Percentiles rank a stretch among this genome's conserved stretches.
Evolutionary conservation across 1,140 invertebrate genomes (phyloP).

Genomic region (Diploscapter pachys): DNA sequence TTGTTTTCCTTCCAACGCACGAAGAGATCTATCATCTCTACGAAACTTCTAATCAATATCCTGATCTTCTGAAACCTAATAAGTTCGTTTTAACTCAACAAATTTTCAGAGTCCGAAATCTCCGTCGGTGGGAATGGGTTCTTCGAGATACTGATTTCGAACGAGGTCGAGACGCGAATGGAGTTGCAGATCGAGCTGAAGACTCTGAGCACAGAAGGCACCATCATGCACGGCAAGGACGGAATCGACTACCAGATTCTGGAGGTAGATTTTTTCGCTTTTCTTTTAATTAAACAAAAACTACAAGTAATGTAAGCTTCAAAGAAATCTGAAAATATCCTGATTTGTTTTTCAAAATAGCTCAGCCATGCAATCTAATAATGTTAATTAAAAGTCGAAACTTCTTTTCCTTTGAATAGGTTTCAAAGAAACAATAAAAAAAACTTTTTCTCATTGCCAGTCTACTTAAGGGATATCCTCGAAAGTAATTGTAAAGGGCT

Average conservation of each 20-base stretch:
- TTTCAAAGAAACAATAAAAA: too few relatives aligned
- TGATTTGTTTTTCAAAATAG: too few relatives aligned
- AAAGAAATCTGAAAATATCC: neutral
- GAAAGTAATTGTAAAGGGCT: neutral
- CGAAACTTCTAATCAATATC: too few relatives aligned
- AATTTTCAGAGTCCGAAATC: slow-evolving; percentile 65
- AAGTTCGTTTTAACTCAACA: neutral
- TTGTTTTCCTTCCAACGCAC: too few relatives aligned
- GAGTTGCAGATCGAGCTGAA: slow-evolving; percentile 75
- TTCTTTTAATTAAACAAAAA: neutral
- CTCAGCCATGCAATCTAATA: too few relatives aligned
- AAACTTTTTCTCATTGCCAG: too few relatives aligned
- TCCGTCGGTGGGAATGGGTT: slow-evolving; percentile 81
- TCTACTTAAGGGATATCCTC: too few relatives aligned
- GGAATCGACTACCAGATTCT: slow-evolving; percentile 82
- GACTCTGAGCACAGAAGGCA: slow-evolving; percentile 79
- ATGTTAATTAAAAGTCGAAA: too few relatives aligned
- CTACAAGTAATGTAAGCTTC: neutral
- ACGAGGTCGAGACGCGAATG: slow-evolving; percentile 74
- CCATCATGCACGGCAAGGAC: slow-evolving; percentile 78
- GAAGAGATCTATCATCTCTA: too few relatives aligned
- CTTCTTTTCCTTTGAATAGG: too few relatives aligned
- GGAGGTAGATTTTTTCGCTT: slow-evolving; percentile 65
- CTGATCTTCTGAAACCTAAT: too few relatives aligned
- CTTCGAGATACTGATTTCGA: slow-evolving; percentile 72